Evolutionary conservation across 2,888 invertebrate species (phyloP), one percentile per base, ranked within the genome.

Genomic region (Lymantria monacha): DNA sequence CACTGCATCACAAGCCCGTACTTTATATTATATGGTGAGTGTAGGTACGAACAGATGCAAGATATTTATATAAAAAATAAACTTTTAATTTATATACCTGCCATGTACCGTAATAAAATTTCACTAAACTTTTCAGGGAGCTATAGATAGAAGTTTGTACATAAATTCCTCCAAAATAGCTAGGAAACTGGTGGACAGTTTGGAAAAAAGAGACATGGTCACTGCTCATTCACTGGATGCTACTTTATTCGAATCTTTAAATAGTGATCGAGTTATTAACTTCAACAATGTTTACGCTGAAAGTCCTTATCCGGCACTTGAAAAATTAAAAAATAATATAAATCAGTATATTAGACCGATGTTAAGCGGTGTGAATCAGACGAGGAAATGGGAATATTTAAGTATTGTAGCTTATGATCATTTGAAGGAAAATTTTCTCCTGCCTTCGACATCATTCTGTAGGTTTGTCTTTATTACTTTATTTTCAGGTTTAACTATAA

Each of bases 371-470:
- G 87, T 90, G 0, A 83, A 87, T 48, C 82, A 85, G 64, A 79
- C 74, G 8, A 62, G 79, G 11, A 46, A 63, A 7, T 90, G 88
- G 88, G 62, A 67, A 3, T 89, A 83, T 53, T 59, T 83, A 33
- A 76, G 81, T 0, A 63, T 66, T 3, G 67, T 66, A 0, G 83
- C 77, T 12, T 87, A 84, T 57, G 57, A 78, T 30, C 74, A 55
- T 50, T 70, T 90, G 51, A 77, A 78, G 46, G 56, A 63, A 7
- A 80, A 72, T 51, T 86, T 87, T 52, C 70, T 87, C 15, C 66
- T 84, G 42, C 82, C 90, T 1, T 78, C 87, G 1, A 81, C 73
- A 37, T 83, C 79, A 46, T 90, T 84, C 63, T 79, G 90, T 90
- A 79, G 79, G 88, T 84, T 59, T 38, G 10, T 44, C 12, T 10